Conservation (phyloP, 2,113 vertebrate genomes). For the Orthonyx spaldingii region DNA sequence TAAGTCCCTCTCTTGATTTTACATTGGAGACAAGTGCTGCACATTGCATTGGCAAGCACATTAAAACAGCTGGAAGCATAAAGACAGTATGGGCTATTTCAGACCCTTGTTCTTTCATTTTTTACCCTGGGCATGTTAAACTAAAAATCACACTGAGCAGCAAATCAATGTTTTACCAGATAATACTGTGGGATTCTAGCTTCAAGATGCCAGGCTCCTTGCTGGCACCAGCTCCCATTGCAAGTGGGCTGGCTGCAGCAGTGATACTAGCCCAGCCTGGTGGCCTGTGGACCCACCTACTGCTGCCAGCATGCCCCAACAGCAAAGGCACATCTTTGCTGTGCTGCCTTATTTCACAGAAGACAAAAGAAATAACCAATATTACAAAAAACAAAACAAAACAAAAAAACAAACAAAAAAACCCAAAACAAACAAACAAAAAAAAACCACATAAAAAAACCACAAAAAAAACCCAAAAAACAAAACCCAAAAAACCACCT, state of each 20-base stretch:
- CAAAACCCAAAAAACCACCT: not conserved
- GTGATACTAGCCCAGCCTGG: not conserved
- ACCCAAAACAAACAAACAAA: not conserved
- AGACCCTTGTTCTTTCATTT: not conserved
- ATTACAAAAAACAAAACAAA: not conserved
- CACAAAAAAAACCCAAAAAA: not conserved
- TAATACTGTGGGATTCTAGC: not conserved
- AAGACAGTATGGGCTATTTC: not conserved
- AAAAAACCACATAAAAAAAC: not conserved
- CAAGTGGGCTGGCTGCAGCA: not conserved
- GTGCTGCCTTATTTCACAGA: not conserved
- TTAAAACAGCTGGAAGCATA: slow-evolving; percentile 26
- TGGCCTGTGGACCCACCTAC: not conserved
- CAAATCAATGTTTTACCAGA: not conserved
- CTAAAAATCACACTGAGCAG: not conserved
- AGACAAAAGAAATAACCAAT: not conserved
- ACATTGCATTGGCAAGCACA: not conserved
- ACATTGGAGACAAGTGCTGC: slow-evolving; percentile 23
- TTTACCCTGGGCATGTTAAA: not conserved
- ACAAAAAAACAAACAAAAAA: not conserved
- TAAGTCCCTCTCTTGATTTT: slow-evolving; percentile 21
- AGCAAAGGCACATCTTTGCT: not conserved
- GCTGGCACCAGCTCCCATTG: not conserved
- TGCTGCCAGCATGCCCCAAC: not conserved
- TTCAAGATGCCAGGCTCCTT: not conserved